Conservation (phyloP, 2,113 vertebrate species). For the Tragelaphus imberbis region DNA sequence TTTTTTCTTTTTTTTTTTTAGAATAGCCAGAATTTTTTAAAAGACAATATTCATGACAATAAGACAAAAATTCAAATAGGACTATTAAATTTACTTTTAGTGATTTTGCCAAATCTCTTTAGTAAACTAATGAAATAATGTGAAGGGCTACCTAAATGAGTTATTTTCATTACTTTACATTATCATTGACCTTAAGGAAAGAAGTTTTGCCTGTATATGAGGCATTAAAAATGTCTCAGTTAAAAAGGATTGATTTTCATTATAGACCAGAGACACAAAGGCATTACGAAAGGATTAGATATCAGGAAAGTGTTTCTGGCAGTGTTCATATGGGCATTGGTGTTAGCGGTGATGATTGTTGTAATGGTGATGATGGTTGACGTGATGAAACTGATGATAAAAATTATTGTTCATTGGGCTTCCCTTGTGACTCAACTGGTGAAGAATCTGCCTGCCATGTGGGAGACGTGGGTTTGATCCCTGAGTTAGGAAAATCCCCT, state of each 20-base stretch:
- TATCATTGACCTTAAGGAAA: neutral
- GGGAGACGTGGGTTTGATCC: neutral
- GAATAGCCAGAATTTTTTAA: neutral
- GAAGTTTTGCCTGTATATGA: neutral
- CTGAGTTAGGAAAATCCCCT: neutral
- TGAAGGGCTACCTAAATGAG: neutral
- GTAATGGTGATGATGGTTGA: neutral
- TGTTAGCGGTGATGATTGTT: neutral
- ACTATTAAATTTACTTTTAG: neutral
- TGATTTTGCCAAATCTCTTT: neutral
- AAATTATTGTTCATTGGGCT: neutral
- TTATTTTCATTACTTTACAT: neutral
- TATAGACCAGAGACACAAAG: neutral
- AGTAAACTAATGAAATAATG: neutral
- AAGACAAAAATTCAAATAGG: neutral
- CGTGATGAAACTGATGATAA: neutral
- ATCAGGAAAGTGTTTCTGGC: neutral
- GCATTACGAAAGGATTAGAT: neutral
- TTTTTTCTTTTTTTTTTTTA: neutral
- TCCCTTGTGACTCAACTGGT: neutral
- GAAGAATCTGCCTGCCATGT: neutral
- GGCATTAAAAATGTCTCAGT: neutral
- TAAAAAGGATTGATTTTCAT: neutral
- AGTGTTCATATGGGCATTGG: neutral
- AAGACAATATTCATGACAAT: neutral